Evolutionary conservation across 2,113 vertebrate species (phyloP), one percentile per base, ranked within the genome.

Genomic region (Albula goreensis): DNA sequence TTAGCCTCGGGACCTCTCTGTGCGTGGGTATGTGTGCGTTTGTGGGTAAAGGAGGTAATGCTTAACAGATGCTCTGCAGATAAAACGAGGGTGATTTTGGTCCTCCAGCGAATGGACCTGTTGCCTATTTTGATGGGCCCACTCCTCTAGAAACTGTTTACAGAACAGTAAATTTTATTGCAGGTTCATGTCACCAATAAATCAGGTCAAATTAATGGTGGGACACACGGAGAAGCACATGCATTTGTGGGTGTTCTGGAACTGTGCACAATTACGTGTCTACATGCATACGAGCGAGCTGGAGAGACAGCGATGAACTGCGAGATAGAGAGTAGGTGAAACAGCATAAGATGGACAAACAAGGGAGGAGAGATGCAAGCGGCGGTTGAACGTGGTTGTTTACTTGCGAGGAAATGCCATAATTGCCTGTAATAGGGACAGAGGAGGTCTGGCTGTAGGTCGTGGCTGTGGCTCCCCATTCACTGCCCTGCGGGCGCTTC

Each of bases 371-470:
- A 50, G 85, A 81, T 56, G 12, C 19, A 50, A 50, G 25, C 50
- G 85, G 80, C 87, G 88, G 88, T 86, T 74, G 86, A 86, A 88
- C 74, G 82, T 87, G 88, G 83, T 78, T 90, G 89, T 90, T 90
- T 91, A 89, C 86, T 87, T 78, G 84, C 57, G 86, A 86, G 89
- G 91, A 91, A 86, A 88, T 87, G 81, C 83, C 85, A 53, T 90
- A 90, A 91, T 90, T 90, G 85, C 84, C 85, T 86, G 78, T 90
- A 91, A 90, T 91, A 85, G 85, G 80, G 85, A 83, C 87, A 82
- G 88, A 83, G 85, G 87, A 89, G 85, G 86, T 85, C 85, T 84
- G 83, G 85, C 86, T 57, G 66, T 31, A 22, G 86, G 85, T 77
- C 52, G 31, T 78, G 63, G 74, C 22, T 63, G 80, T 60, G 50